These are phyloP conservation scores for Aquatica leii DNA, from an alignment of 2,888 invertebrate genomes.

Conservation along the genomic window DNA sequence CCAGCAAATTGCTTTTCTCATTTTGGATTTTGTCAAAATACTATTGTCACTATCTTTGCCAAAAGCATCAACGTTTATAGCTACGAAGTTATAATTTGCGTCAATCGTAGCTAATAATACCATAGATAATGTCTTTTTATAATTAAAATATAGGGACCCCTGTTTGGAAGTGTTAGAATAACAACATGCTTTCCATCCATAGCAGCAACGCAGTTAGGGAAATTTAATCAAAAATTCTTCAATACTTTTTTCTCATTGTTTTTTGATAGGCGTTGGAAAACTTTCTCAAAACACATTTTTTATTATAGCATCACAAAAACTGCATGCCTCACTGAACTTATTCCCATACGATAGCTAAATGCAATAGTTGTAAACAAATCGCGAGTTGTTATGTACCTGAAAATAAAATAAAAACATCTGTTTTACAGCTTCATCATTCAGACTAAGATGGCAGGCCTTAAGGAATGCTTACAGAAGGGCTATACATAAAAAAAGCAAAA, in stretches of 20 bases:
- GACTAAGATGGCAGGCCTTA: too few species aligned
- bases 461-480: neutral
- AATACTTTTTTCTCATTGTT: neutral
- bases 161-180: neutral
- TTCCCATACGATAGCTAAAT: neutral
- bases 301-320: neutral
- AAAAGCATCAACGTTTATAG: neutral
- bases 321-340: neutral
- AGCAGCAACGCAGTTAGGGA: too few species aligned
- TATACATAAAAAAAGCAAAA: too few species aligned
- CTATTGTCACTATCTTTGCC: neutral
- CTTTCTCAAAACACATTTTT: neutral
- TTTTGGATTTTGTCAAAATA: neutral
- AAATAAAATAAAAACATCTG: neutral
- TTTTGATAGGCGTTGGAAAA: neutral
- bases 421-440: neutral
- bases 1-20: too few species aligned
- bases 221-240: too few species aligned
- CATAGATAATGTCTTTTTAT: neutral
- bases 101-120: neutral
- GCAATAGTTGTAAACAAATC: neutral
- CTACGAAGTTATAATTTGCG: too few species aligned
- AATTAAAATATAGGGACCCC: conserved; percentile 5
- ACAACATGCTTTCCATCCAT: neutral
- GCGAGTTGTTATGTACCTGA: neutral